Conservation (phyloP, 2,888 invertebrate species). For the Acrobasis repandana region DNA sequence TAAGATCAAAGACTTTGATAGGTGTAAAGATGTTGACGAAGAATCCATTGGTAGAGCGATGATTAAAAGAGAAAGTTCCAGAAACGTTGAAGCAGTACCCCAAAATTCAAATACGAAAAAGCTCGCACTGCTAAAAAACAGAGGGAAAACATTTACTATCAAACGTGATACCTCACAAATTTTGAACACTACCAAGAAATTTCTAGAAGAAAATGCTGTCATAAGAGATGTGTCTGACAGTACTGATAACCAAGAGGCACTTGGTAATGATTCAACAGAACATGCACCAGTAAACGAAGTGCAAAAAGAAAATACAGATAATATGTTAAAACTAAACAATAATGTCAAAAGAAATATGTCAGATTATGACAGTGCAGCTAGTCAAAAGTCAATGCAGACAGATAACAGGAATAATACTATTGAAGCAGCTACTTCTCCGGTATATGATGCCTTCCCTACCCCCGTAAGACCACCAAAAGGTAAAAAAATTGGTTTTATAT, state of each 20-base stretch:
- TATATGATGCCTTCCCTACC: neutral
- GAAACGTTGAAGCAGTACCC: neutral
- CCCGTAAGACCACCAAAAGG: neutral
- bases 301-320: too few relatives aligned
- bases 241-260: neutral
- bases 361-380: neutral
- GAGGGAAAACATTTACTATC: slow-evolving; percentile 24
- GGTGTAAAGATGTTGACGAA: slow-evolving; percentile 58
- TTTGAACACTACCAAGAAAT: slow-evolving; percentile 34
- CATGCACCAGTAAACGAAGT: too few relatives aligned
- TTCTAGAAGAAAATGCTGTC: slow-evolving; percentile 33
- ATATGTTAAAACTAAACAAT: too few relatives aligned
- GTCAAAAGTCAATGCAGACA: neutral
- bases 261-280: neutral
- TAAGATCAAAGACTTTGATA: slow-evolving; percentile 51
- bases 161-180: slow-evolving; percentile 28
- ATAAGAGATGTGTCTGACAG: slow-evolving; percentile 15
- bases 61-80: neutral
- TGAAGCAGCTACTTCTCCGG: neutral
- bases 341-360: too few relatives aligned
- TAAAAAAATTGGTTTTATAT: neutral
- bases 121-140: slow-evolving; percentile 21
- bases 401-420: neutral
- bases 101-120: slow-evolving; percentile 24
- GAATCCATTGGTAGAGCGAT: slow-evolving; percentile 48